Evolutionary conservation across 2,888 invertebrate genomes (phyloP), one percentile per base, ranked within the genome.

Genomic region (Drosophila parthenogenetica): DNA sequence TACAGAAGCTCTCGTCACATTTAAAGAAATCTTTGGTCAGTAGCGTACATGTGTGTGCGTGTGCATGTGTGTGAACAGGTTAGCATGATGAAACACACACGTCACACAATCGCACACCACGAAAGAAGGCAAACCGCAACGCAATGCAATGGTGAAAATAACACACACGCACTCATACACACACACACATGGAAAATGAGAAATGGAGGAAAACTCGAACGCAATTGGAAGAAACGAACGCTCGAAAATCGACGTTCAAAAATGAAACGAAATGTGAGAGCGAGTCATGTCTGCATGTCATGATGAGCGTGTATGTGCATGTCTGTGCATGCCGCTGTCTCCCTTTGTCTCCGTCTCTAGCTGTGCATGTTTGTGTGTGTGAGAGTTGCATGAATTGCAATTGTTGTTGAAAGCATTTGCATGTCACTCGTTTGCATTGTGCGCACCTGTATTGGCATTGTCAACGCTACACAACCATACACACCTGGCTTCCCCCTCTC

Each of bases 331-430:
- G 62, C 17, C 50, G 62, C 46, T 29, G 32, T 16, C 11, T 51
- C 39, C 46, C 46, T 62, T 35, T 35, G 29, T 29, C 29, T 29
- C 8, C 29, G 29, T 29, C 35, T 35, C 35, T 35, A 13, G 13
- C 11, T 35, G 55, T 65, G 42, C 57, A 25, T 42, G 10, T n/a
- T n/a, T 37, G 25, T 19, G 37, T 43, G 58, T 69, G 37, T 54
- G 54, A 11, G 49, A 13, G 57, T 60, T 72, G 83, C 78, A 82
- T 85, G 80, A 85, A 78, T 79, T 79, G 86, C 86, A 86, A 79
- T 87, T 87, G 84, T 87, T 85, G 89, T 79, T 87, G 87, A 87
- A 88, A 88, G 87, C 87, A 87, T 89, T 87, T 87, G 89, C 87
- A 89, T 89, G 87, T 87, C 86, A 86, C 81, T 83, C 89, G 81